Conservation (phyloP, 2,888 invertebrate genomes). For the Lepidochrysops patricia region DNA sequence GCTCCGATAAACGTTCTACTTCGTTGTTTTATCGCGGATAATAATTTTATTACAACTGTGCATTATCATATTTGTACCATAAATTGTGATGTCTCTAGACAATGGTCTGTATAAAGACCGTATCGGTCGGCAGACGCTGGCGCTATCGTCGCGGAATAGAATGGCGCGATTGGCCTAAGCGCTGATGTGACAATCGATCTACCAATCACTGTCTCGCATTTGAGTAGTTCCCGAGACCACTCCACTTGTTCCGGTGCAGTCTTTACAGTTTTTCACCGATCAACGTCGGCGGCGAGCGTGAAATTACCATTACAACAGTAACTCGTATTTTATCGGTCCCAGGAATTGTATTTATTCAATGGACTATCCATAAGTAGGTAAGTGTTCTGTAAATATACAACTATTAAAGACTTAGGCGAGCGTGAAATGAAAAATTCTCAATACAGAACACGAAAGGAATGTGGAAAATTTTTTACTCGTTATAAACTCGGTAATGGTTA, state of each 20-base stretch:
- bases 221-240: neutral
- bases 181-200: neutral
- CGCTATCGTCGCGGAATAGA: neutral
- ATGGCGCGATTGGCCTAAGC: neutral
- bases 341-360: constrained; percentile 25
- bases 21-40: constrained; percentile 34
- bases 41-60: constrained; percentile 50
- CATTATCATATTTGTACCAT: constrained; percentile 57
- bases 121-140: neutral
- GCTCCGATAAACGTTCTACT: constrained; percentile 53
- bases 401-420: constrained; percentile 44
- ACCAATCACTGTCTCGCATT: neutral
- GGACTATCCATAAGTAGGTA: constrained; percentile 19
- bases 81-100: constrained; percentile 42
- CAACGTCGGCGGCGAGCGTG: constrained; percentile 45
- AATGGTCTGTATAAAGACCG: constrained; percentile 28
- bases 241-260: constrained; percentile 26
- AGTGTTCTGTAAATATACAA: constrained; percentile 39
- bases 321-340: constrained; percentile 25
- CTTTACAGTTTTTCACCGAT: constrained; percentile 47
- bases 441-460: constrained; percentile 7
- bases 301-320: constrained; percentile 46
- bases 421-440: constrained; percentile 42
- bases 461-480: constrained; percentile 25
- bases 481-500: constrained; percentile 14